Base-by-base conservation (phyloP, 2,113 vertebrate species). In the Oophaga pumilio region DNA sequence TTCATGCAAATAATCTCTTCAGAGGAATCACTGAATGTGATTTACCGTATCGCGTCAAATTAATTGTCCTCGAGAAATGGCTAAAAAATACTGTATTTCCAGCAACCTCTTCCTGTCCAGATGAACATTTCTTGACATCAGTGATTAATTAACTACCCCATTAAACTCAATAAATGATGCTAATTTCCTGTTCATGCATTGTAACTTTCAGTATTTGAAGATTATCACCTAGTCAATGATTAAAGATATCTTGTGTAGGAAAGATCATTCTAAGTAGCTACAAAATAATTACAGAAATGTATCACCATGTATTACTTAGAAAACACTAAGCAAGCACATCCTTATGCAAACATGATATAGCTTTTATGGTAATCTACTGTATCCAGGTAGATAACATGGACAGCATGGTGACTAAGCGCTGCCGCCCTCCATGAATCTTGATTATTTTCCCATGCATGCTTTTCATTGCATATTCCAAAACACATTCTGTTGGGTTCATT, bases 41-140 rank as follows among this genome's bases (percentile, higher is more conserved):
- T 74, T 74, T 50, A 74, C 50, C 71, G 50, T 22, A 74, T 74
- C 8, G 5, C 3, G 33, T 43, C 1, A 50, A 22, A 74, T 74
- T 74, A 74, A 74, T 74, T 74, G 43, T 74, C 9, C 71, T 74
- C 43, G 50, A 74, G 71, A 74, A 74, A 74, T 74, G 71, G 43
- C 17, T 49, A 74, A 74, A 20, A 74, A 50, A 73, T 73, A 18
- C 33, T 22, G 17, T 74, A 74, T 74, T 74, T 49, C 71, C 71
- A 50, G 71, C 33, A 74, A 73, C 43, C 69, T 73, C 69, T 73
- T 74, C 43, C 43, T 74, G 71, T 22, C 43, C 71, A 49, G 71
- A 50, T 71, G 26, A 71, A 71, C 24, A 33, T 74, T 18, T 74
- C 71, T 73, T 73, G 69, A 73, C 69, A 73, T 73, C 17, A 74